Conservation (phyloP, 2,888 invertebrate genomes). For the Erpobdella octoculata region DNA sequence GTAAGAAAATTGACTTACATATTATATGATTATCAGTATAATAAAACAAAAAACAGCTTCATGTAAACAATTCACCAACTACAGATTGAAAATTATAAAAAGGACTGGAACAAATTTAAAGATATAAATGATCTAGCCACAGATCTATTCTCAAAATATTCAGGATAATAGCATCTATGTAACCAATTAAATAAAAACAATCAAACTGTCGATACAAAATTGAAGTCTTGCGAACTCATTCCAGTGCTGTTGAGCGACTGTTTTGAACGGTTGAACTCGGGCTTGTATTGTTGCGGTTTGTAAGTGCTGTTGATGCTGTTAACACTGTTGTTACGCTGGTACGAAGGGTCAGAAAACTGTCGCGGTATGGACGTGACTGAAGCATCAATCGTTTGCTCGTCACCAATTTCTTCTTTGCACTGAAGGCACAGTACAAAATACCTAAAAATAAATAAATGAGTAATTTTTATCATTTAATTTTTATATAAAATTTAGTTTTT, state of each 20-base stretch:
- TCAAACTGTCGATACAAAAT: not conserved
- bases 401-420: conserved; percentile 22
- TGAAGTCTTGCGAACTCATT: conserved; percentile 5
- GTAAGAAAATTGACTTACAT: not conserved
- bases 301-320: not conserved
- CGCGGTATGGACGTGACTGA: not conserved
- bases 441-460: not conserved
- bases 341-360: not conserved
- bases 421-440: conserved; percentile 33
- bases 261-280: conserved; percentile 2
- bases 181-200: not conserved
- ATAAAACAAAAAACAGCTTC: not conserved
- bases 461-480: not conserved
- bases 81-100: not conserved
- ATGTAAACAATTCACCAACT: not conserved
- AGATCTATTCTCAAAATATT: not conserved
- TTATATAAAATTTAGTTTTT: not conserved
- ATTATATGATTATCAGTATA: no score
- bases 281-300: not conserved
- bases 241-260: not conserved
- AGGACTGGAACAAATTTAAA: not conserved
- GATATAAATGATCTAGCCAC: not conserved
- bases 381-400: not conserved
- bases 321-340: not conserved
- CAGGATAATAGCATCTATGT: not conserved